These are phyloP conservation scores for Aricia agestis DNA, from an alignment of 1,140 invertebrate species.

Conservation along the genomic window DNA sequence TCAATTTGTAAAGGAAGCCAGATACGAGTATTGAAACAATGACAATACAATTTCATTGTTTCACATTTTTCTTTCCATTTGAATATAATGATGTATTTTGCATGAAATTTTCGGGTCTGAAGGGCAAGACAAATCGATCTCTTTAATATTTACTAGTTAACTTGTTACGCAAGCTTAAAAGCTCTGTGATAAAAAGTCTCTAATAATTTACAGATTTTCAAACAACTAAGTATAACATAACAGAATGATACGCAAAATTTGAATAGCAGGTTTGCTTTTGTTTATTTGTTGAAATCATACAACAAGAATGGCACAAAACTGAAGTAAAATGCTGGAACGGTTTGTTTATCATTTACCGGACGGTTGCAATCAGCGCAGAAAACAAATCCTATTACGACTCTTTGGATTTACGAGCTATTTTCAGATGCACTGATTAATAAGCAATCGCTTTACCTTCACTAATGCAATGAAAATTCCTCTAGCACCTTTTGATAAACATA, in stretches of 20 bases:
- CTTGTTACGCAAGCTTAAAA: too few relatives aligned
- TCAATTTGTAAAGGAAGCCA: constrained; percentile 14
- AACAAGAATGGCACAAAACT: not conserved
- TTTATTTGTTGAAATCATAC: not conserved
- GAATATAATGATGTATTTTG: constrained; percentile 14
- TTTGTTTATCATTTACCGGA: constrained; percentile 28
- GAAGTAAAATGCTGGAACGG: not conserved
- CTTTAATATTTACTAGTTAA: not conserved
- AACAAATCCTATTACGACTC: constrained; percentile 53
- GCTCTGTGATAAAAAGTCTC: too few relatives aligned
- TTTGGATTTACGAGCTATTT: constrained; percentile 54
- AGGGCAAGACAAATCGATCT: not conserved
- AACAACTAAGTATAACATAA: not conserved
- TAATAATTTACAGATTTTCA: too few relatives aligned
- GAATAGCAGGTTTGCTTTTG: not conserved
- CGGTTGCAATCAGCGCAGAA: constrained; percentile 57
- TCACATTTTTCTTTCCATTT: not conserved
- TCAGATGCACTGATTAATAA: constrained; percentile 52
- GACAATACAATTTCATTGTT: constrained; percentile 11
- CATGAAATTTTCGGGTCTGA: not conserved
- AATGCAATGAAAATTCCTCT: constrained; percentile 10
- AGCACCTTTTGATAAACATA: constrained; percentile 1
- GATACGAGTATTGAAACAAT: constrained; percentile 10
- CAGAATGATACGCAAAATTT: not conserved
- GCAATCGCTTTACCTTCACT: constrained; percentile 28